Base-by-base conservation (phyloP, 2,888 invertebrate species). In the Brenthis daphne region DNA sequence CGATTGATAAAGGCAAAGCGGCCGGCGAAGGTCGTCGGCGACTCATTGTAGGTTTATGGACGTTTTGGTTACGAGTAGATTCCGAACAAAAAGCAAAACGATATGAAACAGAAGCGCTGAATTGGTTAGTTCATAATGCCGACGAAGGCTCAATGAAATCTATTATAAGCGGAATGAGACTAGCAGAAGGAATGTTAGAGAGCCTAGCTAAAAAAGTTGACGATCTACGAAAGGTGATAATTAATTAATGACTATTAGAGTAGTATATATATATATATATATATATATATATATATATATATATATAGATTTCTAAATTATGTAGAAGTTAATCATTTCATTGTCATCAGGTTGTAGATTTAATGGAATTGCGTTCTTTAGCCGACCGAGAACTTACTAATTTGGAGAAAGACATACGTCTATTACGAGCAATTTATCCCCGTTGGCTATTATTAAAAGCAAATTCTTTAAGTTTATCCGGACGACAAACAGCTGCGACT, bases 121-220 rank as follows among this genome's bases (percentile, higher is more conserved):
- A 80, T 70, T 90, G 89, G 88, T 72, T 75, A 16, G 74, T 76
- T 11, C 77, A 74, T 64, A 80, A 80, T 24, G 77, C 82, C 37
- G 85, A 87, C 63, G 85, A 87, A 65, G 82, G 82, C 6, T 80
- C 87, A 1, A 73, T 91, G 68, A 82, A 79, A n/a, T 80, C 78
- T 24, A 77, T 90, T 24, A 66, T 92, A 33, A 90, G 88, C 71
- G 79, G 86, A 56, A 76, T 91, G 81, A 82, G 92, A 75, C 81
- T 91, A 54, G 87, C 89, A 48, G 92, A 92, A 77, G 92, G 89
- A 33, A 89, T 92, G 89, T 74, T 92, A 47, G 91, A 90, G 79
- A 88, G 90, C 69, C 81, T 92, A 67, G 89, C 90, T n/a, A 81
- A 85, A 69, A 92, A 92, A 85, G 80, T 92, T 51, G 88, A 90